Percentiles rank a stretch among this genome's conserved stretches.
These are phyloP conservation scores for Parthenolecanium corni DNA, from an alignment of 2,888 invertebrate species.

Conservation along the genomic window DNA sequence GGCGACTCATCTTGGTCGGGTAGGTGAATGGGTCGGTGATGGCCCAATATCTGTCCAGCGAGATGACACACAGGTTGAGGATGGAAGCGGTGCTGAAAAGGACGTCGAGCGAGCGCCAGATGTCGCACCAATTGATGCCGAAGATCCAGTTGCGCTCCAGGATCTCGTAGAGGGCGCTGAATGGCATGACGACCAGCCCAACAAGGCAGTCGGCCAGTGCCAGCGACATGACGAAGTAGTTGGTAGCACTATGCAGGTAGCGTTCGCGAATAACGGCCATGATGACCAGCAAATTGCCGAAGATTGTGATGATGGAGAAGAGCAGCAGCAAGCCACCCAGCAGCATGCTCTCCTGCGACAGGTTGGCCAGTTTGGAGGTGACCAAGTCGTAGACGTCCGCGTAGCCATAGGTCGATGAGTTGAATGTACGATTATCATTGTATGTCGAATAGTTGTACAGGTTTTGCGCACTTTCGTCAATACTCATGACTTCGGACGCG, in stretches of 20 bases:
- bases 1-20: slow-evolving; percentile 84
- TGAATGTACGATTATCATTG: neutral
- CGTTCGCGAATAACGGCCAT: slow-evolving; percentile 84
- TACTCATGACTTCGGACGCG: neutral
- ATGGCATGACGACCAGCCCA: slow-evolving; percentile 95
- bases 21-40: slow-evolving; percentile 97
- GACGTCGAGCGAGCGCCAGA: slow-evolving; percentile 94
- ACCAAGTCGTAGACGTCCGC: slow-evolving; percentile 32
- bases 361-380: slow-evolving; percentile 42
- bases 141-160: slow-evolving; percentile 88
- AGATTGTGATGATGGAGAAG: slow-evolving; percentile 84
- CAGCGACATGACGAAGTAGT: slow-evolving; percentile 92
- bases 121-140: slow-evolving; percentile 91
- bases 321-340: slow-evolving; percentile 69
- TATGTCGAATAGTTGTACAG: neutral
- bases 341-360: slow-evolving; percentile 58
- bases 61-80: slow-evolving; percentile 91
- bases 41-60: slow-evolving; percentile 94
- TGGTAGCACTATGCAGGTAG: slow-evolving; percentile 91
- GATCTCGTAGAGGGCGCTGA: slow-evolving; percentile 82
- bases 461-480: neutral
- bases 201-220: slow-evolving; percentile 95
- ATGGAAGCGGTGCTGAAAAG: slow-evolving; percentile 96
- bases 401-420: neutral
- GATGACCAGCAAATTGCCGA: slow-evolving; percentile 90